Evolutionary conservation across 2,888 invertebrate genomes (phyloP), one percentile per base, ranked within the genome.

Genomic region (Gibbula magus): DNA sequence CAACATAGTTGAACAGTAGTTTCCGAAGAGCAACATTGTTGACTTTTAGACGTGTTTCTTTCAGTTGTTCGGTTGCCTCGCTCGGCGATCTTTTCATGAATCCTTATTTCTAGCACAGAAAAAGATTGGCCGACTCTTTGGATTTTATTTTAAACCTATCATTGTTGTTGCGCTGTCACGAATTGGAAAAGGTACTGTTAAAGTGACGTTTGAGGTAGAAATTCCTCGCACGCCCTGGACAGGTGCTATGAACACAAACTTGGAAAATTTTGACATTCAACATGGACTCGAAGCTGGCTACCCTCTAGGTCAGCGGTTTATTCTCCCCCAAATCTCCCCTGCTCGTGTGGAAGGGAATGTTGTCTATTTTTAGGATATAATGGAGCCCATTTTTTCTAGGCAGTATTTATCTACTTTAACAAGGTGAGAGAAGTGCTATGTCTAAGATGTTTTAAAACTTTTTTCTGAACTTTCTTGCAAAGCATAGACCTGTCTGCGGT

Each of bases 301-400:
- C 70, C 70, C 61, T 29, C 61, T 20, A 39, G 70, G 35, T 35
- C 70, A 70, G 39, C 35, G 29, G 29, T 70, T 39, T 18, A 39
- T n/a, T 32, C 67, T 2, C 3, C 35, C 29, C 39, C 35, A 70
- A 70, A 39, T 35, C 39, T 70, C 32, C 32, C 39, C 70, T 70
- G 70, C 39, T 20, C 29, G 20, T 70, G 70, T 35, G 70, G 35
- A 70, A 20, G 32, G 20, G 70, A 39, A 70, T 39, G 32, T 18
- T 39, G 39, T 70, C 67, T 67, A 39, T 70, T 70, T 70, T 70
- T 70, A 70, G 70, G 70, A 70, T 10, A 70, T 70, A 70, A 39
- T 39, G 39, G 70, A 70, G 70, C 25, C 45, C 10, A 10, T 45
- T 45, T 45, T 45, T 45, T 45, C 35, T 35, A 8, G 45, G 10